Conservation (phyloP, 1,140 invertebrate genomes). For the Nephila pilipes region DNA sequence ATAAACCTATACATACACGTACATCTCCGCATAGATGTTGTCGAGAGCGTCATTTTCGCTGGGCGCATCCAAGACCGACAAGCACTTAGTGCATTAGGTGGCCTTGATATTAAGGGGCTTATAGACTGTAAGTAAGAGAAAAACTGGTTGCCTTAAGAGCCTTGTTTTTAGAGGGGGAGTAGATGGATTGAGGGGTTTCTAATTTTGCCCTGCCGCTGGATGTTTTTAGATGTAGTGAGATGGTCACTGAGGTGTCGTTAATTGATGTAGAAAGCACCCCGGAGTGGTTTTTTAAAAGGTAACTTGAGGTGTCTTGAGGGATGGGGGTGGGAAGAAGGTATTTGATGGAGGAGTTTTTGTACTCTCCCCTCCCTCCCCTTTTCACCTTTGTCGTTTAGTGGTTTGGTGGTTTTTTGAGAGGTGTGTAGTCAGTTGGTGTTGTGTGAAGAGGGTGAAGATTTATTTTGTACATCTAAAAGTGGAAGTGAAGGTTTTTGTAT, state of each 20-base stretch:
- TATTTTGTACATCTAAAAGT: too few relatives aligned
- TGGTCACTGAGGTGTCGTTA: constrained; percentile 47
- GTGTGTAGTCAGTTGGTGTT: not conserved
- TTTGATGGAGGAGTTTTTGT: not conserved
- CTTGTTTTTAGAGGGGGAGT: constrained; percentile 1
- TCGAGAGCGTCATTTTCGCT: constrained; percentile 42
- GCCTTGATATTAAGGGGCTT: constrained; percentile 59
- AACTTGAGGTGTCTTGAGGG: not conserved
- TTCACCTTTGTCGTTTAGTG: not conserved
- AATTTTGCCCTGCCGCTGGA: constrained; percentile 14
- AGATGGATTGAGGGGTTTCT: not conserved
- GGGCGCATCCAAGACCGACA: not conserved
- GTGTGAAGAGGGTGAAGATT: too few relatives aligned
- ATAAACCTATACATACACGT: not conserved
- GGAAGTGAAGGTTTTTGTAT: not conserved
- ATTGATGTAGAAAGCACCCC: constrained; percentile 33
- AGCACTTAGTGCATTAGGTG: constrained; percentile 58
- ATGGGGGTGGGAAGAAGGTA: too few relatives aligned
- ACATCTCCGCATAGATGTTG: not conserved
- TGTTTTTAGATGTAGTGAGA: not conserved
- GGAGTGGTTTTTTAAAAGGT: constrained; percentile 29
- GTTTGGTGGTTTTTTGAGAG: not conserved
- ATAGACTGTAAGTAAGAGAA: constrained; percentile 55
- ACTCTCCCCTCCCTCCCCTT: not conserved
- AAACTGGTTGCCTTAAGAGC: constrained; percentile 35